These are phyloP conservation scores for Hylyphantes graminicola DNA, from an alignment of 1,140 invertebrate species.

Conservation along the genomic window DNA sequence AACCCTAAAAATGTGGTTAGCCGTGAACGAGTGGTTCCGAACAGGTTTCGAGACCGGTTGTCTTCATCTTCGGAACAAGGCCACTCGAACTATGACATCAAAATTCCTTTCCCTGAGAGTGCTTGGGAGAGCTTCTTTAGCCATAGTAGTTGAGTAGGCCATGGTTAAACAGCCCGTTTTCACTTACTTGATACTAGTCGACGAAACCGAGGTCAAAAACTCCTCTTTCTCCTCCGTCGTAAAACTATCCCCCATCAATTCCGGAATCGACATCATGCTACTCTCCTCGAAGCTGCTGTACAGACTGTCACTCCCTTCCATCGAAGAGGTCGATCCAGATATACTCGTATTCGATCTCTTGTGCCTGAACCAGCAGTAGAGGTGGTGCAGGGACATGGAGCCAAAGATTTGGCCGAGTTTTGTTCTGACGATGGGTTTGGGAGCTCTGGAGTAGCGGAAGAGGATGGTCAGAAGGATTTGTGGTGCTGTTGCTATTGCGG, in stretches of 20 bases:
- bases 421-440: neutral
- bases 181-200: constrained; percentile 1
- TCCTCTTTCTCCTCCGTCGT: constrained; percentile 34
- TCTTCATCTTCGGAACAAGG: too few relatives aligned
- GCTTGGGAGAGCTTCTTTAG: too few relatives aligned
- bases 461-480: constrained; percentile 18
- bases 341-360: constrained; percentile 37
- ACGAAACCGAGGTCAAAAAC: neutral
- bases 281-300: constrained; percentile 44
- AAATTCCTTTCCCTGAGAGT: too few relatives aligned
- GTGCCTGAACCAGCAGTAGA: constrained; percentile 43
- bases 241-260: constrained; percentile 28
- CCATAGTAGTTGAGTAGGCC: too few relatives aligned
- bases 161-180: too few relatives aligned
- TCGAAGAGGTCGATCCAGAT: constrained; percentile 14
- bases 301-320: constrained; percentile 41
- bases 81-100: too few relatives aligned
- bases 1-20: too few relatives aligned
- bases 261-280: constrained; percentile 24
- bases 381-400: neutral
- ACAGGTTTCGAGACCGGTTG: too few relatives aligned
- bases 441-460: constrained; percentile 8
- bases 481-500: constrained; percentile 25
- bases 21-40: too few relatives aligned
- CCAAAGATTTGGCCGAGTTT: constrained; percentile 14